A percentile compares a stretch with the other conserved stretches of the same genome.
These are phyloP conservation scores for Perdita meconis DNA, from an alignment of 2,888 invertebrate species.

Conservation along the genomic window DNA sequence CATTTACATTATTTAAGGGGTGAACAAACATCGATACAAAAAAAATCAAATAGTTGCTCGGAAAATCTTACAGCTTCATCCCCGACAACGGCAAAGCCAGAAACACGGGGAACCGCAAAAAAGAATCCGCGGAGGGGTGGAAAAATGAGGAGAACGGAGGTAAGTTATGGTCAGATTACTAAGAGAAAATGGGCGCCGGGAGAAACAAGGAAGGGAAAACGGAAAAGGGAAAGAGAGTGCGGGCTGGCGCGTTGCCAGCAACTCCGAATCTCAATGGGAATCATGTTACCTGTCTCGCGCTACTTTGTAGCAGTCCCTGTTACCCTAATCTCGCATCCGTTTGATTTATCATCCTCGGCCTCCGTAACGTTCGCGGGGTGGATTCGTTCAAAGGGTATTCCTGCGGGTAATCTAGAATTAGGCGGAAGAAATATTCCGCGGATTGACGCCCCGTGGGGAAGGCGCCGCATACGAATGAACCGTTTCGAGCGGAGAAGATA, in stretches of 20 bases:
- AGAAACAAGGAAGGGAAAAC: conserved; percentile 5
- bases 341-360: conserved; percentile 56
- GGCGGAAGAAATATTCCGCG: not conserved
- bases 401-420: conserved; percentile 35
- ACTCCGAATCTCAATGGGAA: conserved; percentile 70
- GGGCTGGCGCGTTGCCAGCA: conserved; percentile 46
- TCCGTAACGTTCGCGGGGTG: conserved; percentile 12
- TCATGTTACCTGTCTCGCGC: conserved; percentile 74
- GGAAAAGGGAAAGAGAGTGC: conserved; percentile 7
- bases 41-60: too few species aligned
- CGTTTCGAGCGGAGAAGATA: not conserved
- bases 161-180: conserved; percentile 33
- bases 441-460: not conserved
- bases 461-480: not conserved
- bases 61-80: not conserved
- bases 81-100: not conserved
- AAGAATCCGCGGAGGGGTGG: not conserved
- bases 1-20: too few species aligned
- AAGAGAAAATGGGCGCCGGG: not conserved
- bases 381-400: conserved; percentile 6
- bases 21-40: too few species aligned
- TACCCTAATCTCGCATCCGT: conserved; percentile 57
- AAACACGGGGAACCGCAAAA: not conserved
- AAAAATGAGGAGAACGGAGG: not conserved
- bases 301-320: conserved; percentile 62